phyloP scores from a whole-genome alignment of 37 sponge, comb jelly and placozoan genomes.

The Agelas oroides region DNA sequence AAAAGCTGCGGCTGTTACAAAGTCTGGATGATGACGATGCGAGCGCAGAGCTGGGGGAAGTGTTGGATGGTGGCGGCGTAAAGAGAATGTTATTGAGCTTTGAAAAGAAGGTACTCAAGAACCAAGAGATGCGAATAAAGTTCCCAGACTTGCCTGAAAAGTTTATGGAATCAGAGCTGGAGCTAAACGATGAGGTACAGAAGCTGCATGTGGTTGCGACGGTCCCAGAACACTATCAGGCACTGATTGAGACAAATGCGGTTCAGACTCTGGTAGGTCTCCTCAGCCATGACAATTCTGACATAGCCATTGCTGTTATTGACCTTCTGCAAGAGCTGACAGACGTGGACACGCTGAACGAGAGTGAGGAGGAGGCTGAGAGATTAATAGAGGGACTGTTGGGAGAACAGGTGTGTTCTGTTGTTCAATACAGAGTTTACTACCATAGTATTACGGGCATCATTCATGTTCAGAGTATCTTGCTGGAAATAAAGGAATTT shows the following conservation, averaged over 20 bases:
- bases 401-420: constrained; percentile 55
- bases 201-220: constrained; percentile 90
- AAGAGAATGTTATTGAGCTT: constrained; percentile 91
- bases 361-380: constrained; percentile 86
- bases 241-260: constrained; percentile 68
- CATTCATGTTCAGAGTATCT: too few relatives aligned
- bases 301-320: constrained; percentile 84
- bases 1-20: constrained; percentile 75
- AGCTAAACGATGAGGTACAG: constrained; percentile 94
- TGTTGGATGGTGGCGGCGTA: constrained; percentile 75
- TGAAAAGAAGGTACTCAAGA: constrained; percentile 88
- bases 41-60: constrained; percentile 46
- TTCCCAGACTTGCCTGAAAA: constrained; percentile 90
- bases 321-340: constrained; percentile 96
- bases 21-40: constrained; percentile 79
- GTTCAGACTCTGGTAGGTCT: constrained; percentile 85
- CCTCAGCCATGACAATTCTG: constrained; percentile 91
- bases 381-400: constrained; percentile 80
- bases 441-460: not conserved
- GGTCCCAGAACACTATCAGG: constrained; percentile 87
- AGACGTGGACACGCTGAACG: constrained; percentile 84
- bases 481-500: too few relatives aligned
- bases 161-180: constrained; percentile 98
- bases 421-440: too few relatives aligned
- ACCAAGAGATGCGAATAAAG: constrained; percentile 97